Evolutionary conservation across 2,888 invertebrate genomes (phyloP).

Genomic region (Lottia gigantea): DNA sequence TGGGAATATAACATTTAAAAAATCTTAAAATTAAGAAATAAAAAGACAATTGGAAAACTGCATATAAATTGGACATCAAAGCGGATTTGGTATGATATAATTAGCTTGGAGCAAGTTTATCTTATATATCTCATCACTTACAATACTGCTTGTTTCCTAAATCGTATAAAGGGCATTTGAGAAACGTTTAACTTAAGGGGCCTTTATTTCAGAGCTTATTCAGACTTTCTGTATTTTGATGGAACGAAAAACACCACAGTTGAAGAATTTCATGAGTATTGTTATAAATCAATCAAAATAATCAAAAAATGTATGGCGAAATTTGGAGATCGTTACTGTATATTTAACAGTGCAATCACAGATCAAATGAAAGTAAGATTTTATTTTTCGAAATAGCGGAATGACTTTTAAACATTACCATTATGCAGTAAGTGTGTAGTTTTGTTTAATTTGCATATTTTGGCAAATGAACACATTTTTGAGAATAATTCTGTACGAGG

Average conservation of each 20-base stretch:
- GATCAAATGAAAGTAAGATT: background rate
- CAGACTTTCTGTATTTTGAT: background rate
- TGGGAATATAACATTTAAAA: no score
- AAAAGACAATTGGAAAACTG: no score
- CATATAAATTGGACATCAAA: no score
- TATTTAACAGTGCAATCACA: background rate
- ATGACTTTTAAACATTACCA: no score
- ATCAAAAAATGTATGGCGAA: background rate
- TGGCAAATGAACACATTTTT: background rate
- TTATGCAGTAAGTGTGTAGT: no score
- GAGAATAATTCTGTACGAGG: no score
- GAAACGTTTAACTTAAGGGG: background rate
- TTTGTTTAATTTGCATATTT: background rate
- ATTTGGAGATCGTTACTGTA: background rate
- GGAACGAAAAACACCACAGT: background rate
- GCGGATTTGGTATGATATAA: no score
- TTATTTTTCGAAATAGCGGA: background rate
- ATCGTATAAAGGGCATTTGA: no score
- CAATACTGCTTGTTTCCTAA: no score
- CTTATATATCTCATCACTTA: no score
- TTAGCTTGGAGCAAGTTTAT: no score
- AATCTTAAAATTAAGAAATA: no score
- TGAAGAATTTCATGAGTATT: background rate
- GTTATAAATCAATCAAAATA: background rate
- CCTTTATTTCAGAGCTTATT: background rate